Evolutionary conservation across 2,888 invertebrate species (phyloP), one percentile per base, ranked within the genome.

Genomic region (Magallana nippona): DNA sequence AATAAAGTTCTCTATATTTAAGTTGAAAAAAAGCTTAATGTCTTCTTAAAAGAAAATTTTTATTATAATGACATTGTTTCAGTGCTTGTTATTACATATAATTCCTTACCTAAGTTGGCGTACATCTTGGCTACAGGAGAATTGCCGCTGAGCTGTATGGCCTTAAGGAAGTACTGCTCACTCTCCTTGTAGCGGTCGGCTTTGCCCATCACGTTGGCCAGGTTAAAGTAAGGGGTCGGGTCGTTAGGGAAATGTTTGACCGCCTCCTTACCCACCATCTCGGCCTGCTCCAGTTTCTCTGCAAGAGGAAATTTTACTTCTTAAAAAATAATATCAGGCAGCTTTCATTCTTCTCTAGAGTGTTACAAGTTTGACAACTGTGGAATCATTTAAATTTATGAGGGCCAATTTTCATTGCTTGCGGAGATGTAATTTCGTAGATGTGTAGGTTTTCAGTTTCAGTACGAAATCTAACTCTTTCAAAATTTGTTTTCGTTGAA

Each of bases 161-260:
- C 97, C 88, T 95, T 95, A 83, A 96, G 95, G 93, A 98, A 98
- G 92, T 97, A 96, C 22, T 95, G 93, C 94, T 99, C 98, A 0
- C 98, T 97, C 89, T 97, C 96, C 58, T 95, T 94, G 93, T 96
- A 98, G 79, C 96, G 95, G 78, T 96, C 96, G 84, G 96, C 93
- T 95, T 98, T 98, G 0, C 98, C 99, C 86, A 97, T 95, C 83
- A 97, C 96, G 93, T 98, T 98, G 8, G 97, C 99, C 79, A 98
- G 95, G 89, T 97, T 97, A 93, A 98, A 98, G 94, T 97, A 96
- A 55, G 99, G 95, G 0, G 96, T 96, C 0, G 97, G 95, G 55
- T 97, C 96, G 81, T 96, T 95, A 0, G 97, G 97, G 82, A 98
- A 94, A 88, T 96, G 95, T 78, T 94, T 92, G 10, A 98, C 94